phyloP scores from a whole-genome alignment of 1,140 invertebrate genomes.

The Hylaeus anthracinus region DNA sequence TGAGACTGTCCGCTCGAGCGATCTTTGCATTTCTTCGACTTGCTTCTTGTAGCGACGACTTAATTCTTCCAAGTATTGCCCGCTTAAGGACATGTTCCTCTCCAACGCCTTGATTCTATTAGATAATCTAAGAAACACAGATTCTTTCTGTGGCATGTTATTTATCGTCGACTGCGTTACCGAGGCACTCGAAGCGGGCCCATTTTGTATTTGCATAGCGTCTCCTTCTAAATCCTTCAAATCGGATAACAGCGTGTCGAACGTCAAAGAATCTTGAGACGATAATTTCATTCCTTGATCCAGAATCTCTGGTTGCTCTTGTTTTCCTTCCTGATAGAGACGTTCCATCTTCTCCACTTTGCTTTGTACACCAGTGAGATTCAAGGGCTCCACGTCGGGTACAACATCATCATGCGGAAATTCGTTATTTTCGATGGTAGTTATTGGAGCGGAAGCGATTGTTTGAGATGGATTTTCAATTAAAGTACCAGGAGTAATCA shows the following conservation, averaged over 20 bases:
- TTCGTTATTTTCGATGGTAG: conserved; percentile 37
- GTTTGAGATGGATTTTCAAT: conserved; percentile 50
- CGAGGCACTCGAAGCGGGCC: conserved; percentile 57
- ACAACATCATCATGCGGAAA: not conserved
- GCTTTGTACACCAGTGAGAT: conserved; percentile 4
- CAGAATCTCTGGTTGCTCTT: conserved; percentile 32
- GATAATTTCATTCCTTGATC: conserved; percentile 69
- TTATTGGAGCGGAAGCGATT: not conserved
- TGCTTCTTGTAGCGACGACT: conserved; percentile 97
- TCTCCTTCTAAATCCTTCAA: conserved; percentile 79
- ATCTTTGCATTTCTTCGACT: conserved; percentile 95
- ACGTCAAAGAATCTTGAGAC: conserved; percentile 72
- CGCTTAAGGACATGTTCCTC: conserved; percentile 96
- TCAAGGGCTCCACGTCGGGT: conserved; percentile 23
- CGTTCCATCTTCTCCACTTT: conserved; percentile 45
- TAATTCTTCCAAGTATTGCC: conserved; percentile 96
- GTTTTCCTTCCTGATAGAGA: conserved; percentile 42
- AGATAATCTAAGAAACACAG: conserved; percentile 95
- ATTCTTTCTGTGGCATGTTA: conserved; percentile 88
- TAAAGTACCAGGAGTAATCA: conserved; percentile 21
- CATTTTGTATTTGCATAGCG: conserved; percentile 61
- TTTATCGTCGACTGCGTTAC: conserved; percentile 66
- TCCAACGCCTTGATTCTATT: conserved; percentile 98
- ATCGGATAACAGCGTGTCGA: conserved; percentile 81
- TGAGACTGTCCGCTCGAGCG: conserved; percentile 90